Base-by-base conservation (phyloP, 2,113 vertebrate species). In the Noturus placidus region DNA sequence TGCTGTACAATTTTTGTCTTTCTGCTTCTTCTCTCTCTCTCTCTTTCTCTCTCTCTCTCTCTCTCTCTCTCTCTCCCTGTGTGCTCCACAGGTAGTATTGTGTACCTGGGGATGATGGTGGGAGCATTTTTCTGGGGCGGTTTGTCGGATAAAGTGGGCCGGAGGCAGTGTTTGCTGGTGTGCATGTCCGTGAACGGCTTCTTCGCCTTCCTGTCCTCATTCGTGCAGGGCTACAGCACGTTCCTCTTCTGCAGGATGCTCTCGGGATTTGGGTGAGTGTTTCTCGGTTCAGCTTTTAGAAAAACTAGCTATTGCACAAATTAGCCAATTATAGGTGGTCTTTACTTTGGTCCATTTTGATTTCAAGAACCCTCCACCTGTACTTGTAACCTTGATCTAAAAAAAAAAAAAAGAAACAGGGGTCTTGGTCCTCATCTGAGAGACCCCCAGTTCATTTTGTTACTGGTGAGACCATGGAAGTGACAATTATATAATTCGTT, bases 141-240 rank as follows among this genome's bases (percentile, higher is more conserved):
- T 81, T 95, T 99, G 92, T 98, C 98, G 15, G 98, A 99, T 95
- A 98, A 97, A 85, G 92, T 97, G 93, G 98, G 98, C 93, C 96
- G 98, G 67, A 97, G 94, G 87, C 98, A 99, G 93, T 97, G 96
- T 89, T 97, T 99, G 91, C 96, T 99, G 89, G 97, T 99, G 79
- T 97, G 97, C 89, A 96, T 99, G 97, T 99, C 98, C 72, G 93
- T 99, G 95, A 99, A 99, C 88, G 98, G 97, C 93, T 98, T 98
- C 96, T 99, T 99, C 94, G 97, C 98, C 96, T 99, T 99, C 96
- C 98, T 99, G 84, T 99, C 98, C 81, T 98, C 98, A 50, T 99
- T 99, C 90, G 98, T 99, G 92, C 98, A 99, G 93, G 98, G 98
- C 85, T 99, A 99, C 94, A 96, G 97, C 90, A 97, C 97, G 93